These are phyloP conservation scores for Psylliodes chrysocephalus DNA, from an alignment of 2,888 invertebrate species.

Conservation along the genomic window DNA sequence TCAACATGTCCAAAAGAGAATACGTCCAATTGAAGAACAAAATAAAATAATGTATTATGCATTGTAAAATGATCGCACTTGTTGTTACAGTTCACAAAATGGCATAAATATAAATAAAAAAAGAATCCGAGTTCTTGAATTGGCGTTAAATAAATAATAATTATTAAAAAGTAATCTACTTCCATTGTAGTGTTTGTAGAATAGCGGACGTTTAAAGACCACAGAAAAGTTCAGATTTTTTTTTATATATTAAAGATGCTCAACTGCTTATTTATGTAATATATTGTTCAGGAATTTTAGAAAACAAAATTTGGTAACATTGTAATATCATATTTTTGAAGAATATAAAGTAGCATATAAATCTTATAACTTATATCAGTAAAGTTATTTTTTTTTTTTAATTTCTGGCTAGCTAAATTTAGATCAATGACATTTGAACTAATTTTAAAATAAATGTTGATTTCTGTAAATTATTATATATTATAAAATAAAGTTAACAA, in stretches of 20 bases:
- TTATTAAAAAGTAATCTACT: slow-evolving; percentile 60
- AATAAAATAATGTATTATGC: slow-evolving; percentile 11
- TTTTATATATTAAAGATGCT: neutral
- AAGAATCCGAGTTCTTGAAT: slow-evolving; percentile 41
- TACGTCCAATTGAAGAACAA: slow-evolving; percentile 4
- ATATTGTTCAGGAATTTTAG: neutral
- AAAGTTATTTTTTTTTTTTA: no score
- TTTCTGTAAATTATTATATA: no score
- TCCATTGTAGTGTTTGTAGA: slow-evolving; percentile 51
- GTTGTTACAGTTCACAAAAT: slow-evolving; percentile 15
- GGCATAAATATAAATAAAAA: neutral
- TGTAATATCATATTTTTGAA: no score
- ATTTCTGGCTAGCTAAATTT: no score
- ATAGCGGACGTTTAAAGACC: slow-evolving; percentile 4
- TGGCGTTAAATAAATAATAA: slow-evolving; percentile 58
- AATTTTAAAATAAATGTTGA: no score
- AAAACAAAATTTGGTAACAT: no score
- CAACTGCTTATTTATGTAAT: neutral
- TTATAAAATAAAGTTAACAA: no score
- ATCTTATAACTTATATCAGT: no score
- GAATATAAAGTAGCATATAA: no score
- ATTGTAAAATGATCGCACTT: slow-evolving; percentile 1
- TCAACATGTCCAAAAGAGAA: slow-evolving; percentile 6
- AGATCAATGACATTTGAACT: no score
- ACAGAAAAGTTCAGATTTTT: neutral